Percentiles rank a stretch among this genome's conserved stretches.
These are phyloP conservation scores for Hemibagrus wyckioides DNA, from an alignment of 2,113 vertebrate species.

Conservation along the genomic window DNA sequence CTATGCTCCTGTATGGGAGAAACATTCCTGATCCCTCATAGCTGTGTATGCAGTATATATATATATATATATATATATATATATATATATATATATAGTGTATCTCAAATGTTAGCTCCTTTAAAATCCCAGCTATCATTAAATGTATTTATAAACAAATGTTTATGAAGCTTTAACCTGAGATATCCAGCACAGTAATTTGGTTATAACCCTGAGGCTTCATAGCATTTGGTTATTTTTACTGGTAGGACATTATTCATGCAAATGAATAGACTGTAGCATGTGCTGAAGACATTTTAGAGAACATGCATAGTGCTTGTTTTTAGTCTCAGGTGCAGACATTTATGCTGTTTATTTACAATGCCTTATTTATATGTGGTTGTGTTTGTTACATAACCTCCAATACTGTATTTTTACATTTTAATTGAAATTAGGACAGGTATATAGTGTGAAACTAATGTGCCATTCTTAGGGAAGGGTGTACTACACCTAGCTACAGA, in stretches of 20 bases:
- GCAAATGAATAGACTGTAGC: slow-evolving; percentile 17
- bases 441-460: neutral
- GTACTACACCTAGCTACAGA: neutral
- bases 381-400: neutral
- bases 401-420: neutral
- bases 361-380: neutral
- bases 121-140: neutral
- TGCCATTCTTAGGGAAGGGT: too few relatives aligned
- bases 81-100: neutral
- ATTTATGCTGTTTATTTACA: neutral
- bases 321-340: neutral
- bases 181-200: neutral
- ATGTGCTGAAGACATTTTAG: neutral
- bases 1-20: slow-evolving; percentile 34
- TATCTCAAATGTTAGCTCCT: neutral
- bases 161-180: neutral
- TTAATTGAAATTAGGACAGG: neutral
- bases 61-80: too few relatives aligned
- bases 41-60: neutral
- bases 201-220: slow-evolving; percentile 25
- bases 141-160: neutral
- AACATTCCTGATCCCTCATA: slow-evolving; percentile 5
- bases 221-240: slow-evolving; percentile 16
- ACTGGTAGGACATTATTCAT: neutral
- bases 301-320: neutral